Percentiles rank a stretch among this genome's conserved stretches.
Evolutionary conservation across 1,140 invertebrate species (phyloP).

Genomic region (Drosophila willistoni): DNA sequence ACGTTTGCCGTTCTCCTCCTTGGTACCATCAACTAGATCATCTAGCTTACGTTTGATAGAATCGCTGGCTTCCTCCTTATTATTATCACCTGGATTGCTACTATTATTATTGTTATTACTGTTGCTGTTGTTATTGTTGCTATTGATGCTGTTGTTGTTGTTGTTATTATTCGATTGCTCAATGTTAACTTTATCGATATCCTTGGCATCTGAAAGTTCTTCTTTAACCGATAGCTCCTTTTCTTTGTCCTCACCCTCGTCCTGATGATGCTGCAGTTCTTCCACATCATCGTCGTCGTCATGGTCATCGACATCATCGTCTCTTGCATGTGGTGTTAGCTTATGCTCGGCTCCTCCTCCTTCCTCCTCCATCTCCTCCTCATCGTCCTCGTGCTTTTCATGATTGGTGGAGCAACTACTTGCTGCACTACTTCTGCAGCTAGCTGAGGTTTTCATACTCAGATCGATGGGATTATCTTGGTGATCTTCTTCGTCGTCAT

Average conservation of each 20-base stretch:
- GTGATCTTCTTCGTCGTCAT: conserved; percentile 44
- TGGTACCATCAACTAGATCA: conserved; percentile 83
- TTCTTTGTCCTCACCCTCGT: conserved; percentile 37
- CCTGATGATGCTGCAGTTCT: background rate
- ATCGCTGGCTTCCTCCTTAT: conserved; percentile 57
- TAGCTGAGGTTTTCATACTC: conserved; percentile 87
- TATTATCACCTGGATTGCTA: conserved; percentile 56
- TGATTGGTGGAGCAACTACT: conserved; percentile 47
- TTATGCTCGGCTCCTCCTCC: conserved; percentile 16
- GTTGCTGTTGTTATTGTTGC: conserved; percentile 37
- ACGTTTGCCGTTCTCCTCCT: conserved; percentile 82
- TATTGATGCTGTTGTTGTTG: conserved; percentile 31
- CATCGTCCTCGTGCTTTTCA: conserved; percentile 27
- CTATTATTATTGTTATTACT: conserved; percentile 48
- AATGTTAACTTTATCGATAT: conserved; percentile 57
- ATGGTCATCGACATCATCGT: conserved; percentile 71
- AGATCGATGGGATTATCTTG: conserved; percentile 92
- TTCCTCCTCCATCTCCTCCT: conserved; percentile 58
- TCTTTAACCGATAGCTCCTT: conserved; percentile 8
- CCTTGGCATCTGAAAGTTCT: conserved; percentile 27
- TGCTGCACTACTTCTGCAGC: conserved; percentile 79
- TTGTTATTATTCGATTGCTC: conserved; percentile 61
- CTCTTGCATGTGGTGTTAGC: conserved; percentile 54
- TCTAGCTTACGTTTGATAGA: conserved; percentile 76
- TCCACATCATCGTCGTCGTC: conserved; percentile 68